phyloP scores from a whole-genome alignment of 2,113 vertebrate species.

The Podilymbus podiceps region DNA sequence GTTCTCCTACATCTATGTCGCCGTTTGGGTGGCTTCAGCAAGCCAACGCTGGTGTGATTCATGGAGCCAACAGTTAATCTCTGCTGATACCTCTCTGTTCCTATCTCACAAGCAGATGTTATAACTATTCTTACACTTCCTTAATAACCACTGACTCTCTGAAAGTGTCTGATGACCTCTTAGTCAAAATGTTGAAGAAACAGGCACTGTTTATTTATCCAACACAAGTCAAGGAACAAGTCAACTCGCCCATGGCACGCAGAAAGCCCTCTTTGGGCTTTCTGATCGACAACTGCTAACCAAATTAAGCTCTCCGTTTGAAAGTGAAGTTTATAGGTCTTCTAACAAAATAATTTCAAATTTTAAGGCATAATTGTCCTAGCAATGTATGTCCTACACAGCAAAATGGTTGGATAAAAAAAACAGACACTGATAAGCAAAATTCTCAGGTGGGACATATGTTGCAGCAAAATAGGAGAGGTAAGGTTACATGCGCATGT shows the following conservation, averaged over 20 bases:
- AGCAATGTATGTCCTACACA: neutral
- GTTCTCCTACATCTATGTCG: neutral
- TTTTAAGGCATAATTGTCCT: neutral
- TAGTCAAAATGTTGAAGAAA: neutral
- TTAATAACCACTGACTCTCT: neutral
- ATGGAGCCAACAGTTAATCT: neutral
- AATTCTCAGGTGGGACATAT: neutral
- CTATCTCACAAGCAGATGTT: neutral
- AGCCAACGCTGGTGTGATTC: accelerated
- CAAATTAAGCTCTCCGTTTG: neutral
- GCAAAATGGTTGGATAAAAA: neutral
- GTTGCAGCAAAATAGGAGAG: neutral
- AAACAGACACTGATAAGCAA: neutral
- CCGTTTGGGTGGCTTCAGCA: neutral
- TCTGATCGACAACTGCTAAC: neutral
- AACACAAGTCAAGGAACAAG: too few relatives aligned
- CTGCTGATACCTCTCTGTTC: neutral
- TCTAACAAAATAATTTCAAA: neutral
- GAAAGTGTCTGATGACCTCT: neutral
- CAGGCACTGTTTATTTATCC: too few relatives aligned
- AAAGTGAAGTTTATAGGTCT: neutral
- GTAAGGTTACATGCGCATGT: neutral
- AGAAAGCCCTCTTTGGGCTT: neutral
- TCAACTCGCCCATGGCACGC: accelerated
- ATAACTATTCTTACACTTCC: neutral